Evolutionary conservation across 2,888 invertebrate species (phyloP).

Genomic region (Ceriagrion tenellum): DNA sequence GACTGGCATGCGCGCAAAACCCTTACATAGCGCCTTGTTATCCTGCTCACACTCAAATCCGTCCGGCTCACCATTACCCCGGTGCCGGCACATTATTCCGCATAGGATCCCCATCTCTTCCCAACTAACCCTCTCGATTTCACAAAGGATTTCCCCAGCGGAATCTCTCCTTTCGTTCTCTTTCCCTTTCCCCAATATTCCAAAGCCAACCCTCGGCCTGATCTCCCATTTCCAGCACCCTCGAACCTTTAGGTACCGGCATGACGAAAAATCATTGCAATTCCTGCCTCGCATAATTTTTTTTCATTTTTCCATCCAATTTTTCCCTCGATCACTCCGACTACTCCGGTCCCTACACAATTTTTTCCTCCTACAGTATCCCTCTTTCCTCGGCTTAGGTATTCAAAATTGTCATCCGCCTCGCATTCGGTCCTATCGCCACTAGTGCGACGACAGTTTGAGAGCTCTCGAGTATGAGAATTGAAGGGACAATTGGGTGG

Average conservation of each 20-base stretch:
- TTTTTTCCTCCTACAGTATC: background rate
- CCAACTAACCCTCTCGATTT: background rate
- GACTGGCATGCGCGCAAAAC: background rate
- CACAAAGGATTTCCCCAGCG: conserved; percentile 3
- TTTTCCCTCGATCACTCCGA: background rate
- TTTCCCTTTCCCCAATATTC: background rate
- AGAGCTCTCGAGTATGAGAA: background rate
- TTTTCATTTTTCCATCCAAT: background rate
- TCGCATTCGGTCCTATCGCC: background rate
- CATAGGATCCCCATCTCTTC: background rate
- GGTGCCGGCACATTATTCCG: background rate
- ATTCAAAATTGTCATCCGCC: background rate
- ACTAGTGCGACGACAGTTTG: background rate
- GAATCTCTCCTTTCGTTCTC: background rate
- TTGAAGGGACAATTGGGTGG: background rate
- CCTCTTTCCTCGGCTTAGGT: background rate
- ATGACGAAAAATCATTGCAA: background rate
- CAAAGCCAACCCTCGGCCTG: background rate
- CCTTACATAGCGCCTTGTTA: background rate
- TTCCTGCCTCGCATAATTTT: background rate
- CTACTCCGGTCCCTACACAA: background rate
- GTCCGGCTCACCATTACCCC: conserved; percentile 1
- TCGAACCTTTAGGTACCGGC: background rate
- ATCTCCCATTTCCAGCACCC: background rate
- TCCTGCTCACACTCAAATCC: background rate